Base-by-base conservation (phyloP, 2,113 vertebrate species). In the Pyxicephalus adspersus region DNA sequence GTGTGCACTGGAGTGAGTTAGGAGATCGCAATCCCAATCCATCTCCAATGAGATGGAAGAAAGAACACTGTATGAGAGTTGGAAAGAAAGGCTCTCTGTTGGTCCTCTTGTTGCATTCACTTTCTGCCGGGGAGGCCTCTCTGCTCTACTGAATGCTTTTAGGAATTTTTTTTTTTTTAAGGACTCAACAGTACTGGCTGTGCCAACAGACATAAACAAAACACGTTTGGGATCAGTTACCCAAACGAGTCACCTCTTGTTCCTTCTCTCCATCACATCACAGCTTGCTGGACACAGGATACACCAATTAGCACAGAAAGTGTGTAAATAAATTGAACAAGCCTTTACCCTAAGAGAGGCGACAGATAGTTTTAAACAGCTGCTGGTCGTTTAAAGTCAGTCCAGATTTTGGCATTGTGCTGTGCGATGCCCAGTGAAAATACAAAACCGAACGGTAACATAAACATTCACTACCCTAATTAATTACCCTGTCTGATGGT, bases 241-340 rank as follows among this genome's bases (percentile, higher is more conserved):
- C 81, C 84, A 77, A 80, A 83, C 84, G 79, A 64, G 65, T 87
- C 88, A 85, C 83, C 55, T 82, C 83, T 25, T 52, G 83, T 83
- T 89, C 85, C 19, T 52, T 54, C 67, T 61, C 60, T 63, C 63
- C 70, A 28, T 82, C 70, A 58, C 70, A 25, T 87, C 77, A 68
- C 74, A 79, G 83, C 76, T 68, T 77, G 82, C 29, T 83, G 77
- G 84, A 88, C 84, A 76, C 63, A 83, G 83, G 72, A 83, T 80
- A 80, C 84, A 80, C 86, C 86, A 85, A 84, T 86, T 85, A 84
- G 81, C 65, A 78, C 83, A 83, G 77, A 87, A 87, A 87, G 11
- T 34, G 19, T 71, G 55, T 84, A 83, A 86, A 86, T 83, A 87
- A 89, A 89, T 45, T 70, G 85, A 80, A 28, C 68, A 65, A 60